Evolutionary conservation across 2,113 vertebrate genomes (phyloP).

Genomic region (Ochotona princeps): DNA sequence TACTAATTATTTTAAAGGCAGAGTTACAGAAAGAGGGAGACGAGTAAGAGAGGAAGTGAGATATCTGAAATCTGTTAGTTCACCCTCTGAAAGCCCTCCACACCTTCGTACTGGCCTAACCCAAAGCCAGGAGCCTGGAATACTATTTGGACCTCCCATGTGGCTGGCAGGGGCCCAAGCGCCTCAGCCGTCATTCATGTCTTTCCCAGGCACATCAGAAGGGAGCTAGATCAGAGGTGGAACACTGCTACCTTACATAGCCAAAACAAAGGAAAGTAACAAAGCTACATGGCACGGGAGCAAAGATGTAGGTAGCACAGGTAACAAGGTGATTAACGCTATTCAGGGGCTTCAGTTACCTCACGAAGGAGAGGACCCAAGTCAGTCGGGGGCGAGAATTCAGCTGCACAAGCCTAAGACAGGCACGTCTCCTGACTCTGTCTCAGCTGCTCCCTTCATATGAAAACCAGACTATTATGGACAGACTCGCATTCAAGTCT

Average conservation of each 20-base stretch:
- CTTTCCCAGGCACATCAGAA: too few species aligned
- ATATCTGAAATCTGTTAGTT: too few species aligned
- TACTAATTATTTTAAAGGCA: too few species aligned
- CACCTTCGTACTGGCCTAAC: too few species aligned
- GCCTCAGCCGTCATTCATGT: too few species aligned
- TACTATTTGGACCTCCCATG: too few species aligned
- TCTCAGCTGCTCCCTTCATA: background rate
- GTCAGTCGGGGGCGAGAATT: background rate
- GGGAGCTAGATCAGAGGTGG: too few species aligned
- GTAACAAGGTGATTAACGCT: background rate
- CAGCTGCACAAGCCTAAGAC: background rate
- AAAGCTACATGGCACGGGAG: background rate
- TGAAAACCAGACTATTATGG: background rate
- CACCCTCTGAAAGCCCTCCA: too few species aligned
- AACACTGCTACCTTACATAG: background rate
- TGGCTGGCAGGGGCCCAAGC: too few species aligned
- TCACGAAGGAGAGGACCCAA: background rate
- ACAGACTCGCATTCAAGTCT: background rate
- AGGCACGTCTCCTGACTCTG: background rate
- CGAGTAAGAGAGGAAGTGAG: too few species aligned
- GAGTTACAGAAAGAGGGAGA: too few species aligned
- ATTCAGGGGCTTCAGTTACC: background rate
- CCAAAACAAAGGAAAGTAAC: background rate
- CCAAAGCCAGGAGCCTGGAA: too few species aligned
- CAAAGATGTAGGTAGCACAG: background rate